Percentiles rank a stretch among this genome's conserved stretches.
Evolutionary conservation across 2,888 invertebrate genomes (phyloP).

Genomic region (Drosophila melanosoma): DNA sequence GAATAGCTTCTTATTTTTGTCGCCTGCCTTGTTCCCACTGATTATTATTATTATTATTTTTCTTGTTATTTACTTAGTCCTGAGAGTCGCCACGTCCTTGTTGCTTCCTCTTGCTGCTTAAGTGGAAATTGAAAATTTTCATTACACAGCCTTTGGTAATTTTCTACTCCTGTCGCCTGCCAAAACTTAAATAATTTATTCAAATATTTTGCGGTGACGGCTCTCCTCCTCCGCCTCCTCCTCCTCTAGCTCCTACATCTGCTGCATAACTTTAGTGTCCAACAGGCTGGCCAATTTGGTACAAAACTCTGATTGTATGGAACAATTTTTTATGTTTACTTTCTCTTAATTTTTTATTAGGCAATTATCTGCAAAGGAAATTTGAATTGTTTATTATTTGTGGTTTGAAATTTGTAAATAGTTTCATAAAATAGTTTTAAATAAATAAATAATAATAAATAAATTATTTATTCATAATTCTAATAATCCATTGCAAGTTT

Average conservation of each 20-base stretch:
- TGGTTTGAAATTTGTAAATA: background rate
- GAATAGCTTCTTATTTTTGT: conserved; percentile 56
- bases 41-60: conserved; percentile 71
- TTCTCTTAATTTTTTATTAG: conserved; percentile 21
- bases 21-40: conserved; percentile 52
- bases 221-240: no score
- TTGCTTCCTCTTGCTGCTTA: conserved; percentile 36
- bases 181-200: conserved; percentile 71
- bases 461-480: background rate
- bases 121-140: conserved; percentile 78
- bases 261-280: conserved; percentile 56
- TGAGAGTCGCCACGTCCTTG: conserved; percentile 38
- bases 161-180: conserved; percentile 49
- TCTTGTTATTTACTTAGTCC: conserved; percentile 69
- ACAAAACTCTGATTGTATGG: conserved; percentile 39
- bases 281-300: conserved; percentile 54
- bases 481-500: background rate
- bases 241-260: background rate
- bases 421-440: background rate
- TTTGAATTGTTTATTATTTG: background rate
- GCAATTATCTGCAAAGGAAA: conserved; percentile 30
- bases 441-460: background rate
- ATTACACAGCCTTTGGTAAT: conserved; percentile 61
- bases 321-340: conserved; percentile 6
- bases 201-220: conserved; percentile 69